These are phyloP conservation scores for Thymelicus lineola DNA, from an alignment of 2,888 invertebrate species.

Conservation along the genomic window DNA sequence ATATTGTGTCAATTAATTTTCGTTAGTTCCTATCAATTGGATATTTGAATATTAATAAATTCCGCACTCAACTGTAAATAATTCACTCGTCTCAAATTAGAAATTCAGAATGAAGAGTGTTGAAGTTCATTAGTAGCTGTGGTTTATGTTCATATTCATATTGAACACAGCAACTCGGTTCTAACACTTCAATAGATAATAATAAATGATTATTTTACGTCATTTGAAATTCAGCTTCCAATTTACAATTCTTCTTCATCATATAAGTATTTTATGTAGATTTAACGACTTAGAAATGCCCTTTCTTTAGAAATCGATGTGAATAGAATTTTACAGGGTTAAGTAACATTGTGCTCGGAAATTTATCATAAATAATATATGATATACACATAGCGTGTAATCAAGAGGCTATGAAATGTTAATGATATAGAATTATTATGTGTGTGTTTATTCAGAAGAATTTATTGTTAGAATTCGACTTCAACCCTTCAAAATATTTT, in stretches of 20 bases:
- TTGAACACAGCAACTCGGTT: not conserved
- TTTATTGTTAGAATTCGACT: conserved; percentile 23
- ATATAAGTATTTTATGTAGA: not conserved
- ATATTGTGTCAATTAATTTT: conserved; percentile 28
- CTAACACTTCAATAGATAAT: not conserved
- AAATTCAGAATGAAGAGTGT: not conserved
- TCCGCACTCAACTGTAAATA: conserved; percentile 10
- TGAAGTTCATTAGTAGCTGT: not conserved
- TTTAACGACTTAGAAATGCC: not conserved
- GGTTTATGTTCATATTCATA: conserved; percentile 29
- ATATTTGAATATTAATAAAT: conserved; percentile 4
- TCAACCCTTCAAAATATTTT: not conserved
- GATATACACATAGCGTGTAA: conserved; percentile 48
- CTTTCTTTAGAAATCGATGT: conserved; percentile 18
- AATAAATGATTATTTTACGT: conserved; percentile 2
- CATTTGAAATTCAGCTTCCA: not conserved
- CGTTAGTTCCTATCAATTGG: conserved; percentile 31
- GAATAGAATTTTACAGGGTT: conserved; percentile 35
- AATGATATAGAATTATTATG: conserved; percentile 43
- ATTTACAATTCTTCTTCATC: conserved; percentile 1
- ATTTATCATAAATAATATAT: conserved; percentile 33
- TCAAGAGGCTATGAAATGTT: conserved; percentile 59
- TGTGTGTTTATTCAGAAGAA: conserved; percentile 29
- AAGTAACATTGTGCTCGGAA: conserved; percentile 32
- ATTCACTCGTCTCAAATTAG: not conserved